Evolutionary conservation across 2,797 vertebrate genomes (phyloP), one percentile per base, ranked within the genome.

Genomic region (Sebastes cheni): DNA sequence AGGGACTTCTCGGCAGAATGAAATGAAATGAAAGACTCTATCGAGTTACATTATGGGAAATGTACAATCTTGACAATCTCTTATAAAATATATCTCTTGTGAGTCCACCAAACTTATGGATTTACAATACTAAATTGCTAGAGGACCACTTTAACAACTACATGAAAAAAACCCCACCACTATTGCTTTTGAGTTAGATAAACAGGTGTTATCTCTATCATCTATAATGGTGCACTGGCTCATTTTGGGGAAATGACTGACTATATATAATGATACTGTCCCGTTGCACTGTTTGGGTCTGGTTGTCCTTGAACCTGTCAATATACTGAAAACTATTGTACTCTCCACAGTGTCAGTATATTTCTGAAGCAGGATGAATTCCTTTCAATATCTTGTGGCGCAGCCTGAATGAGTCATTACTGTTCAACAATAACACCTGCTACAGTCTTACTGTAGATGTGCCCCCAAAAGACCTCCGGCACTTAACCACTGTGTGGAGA

Each of bases 381-480:
- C 77, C 32, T 79, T 77, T 77, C 71, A 77, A 1, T 75, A 79
- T 87, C 75, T 83, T 18, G 23, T 46, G 36, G 56, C 9, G 12
- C 59, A 62, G 75, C 30, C 76, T 78, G 77, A 81, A 74, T 80
- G 80, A 81, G 65, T 91, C 81, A 88, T 84, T 83, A 72, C 65
- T 75, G 59, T 86, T 85, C 39, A 85, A 79, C 77, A 88, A 77
- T 84, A 88, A 82, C 71, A 82, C 59, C 70, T 56, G 77, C 59
- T 70, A 68, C 29, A 71, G 71, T 77, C 39, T 68, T 60, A 72
- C 72, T 76, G 75, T 76, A 79, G 72, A 81, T 59, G 61, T 74
- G 72, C 25, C 82, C 88, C 84, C 25, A 79, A 68, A 80, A 82
- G 85, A 89, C 81, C 88, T 75, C 69, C 56, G 77, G 70, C 86